These are phyloP conservation scores for Andrena praecox DNA, from an alignment of 2,888 invertebrate species.

Conservation along the genomic window DNA sequence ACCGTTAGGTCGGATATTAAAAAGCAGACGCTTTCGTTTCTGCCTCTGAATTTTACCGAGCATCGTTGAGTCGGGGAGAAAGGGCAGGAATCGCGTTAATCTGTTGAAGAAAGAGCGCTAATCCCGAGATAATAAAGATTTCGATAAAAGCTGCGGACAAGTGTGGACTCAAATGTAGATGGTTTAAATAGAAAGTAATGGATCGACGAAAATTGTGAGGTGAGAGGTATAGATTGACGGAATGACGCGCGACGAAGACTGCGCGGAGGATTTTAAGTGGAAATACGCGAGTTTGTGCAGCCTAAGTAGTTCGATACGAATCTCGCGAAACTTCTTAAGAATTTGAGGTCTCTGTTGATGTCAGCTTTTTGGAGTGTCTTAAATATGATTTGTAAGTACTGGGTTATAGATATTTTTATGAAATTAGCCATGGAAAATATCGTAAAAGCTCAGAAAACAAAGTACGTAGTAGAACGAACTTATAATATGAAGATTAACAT, in stretches of 20 bases:
- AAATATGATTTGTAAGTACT: neutral
- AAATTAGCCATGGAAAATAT: neutral
- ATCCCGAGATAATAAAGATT: conserved; percentile 10
- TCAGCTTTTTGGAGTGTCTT: neutral
- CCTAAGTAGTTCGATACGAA: neutral
- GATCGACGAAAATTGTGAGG: neutral
- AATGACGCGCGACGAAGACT: neutral
- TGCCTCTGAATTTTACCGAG: neutral
- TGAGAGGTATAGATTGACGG: neutral
- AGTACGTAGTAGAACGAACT: too few species aligned
- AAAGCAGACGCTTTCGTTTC: neutral
- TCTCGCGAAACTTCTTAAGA: neutral
- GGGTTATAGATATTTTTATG: neutral
- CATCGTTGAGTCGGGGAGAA: neutral
- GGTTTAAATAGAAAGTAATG: neutral
- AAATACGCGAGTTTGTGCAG: conserved; percentile 1
- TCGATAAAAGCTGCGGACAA: neutral
- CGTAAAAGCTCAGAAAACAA: too few species aligned
- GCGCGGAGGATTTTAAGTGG: neutral
- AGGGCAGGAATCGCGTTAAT: conserved; percentile 21
- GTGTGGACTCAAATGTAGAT: too few species aligned
- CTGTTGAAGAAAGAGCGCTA: conserved; percentile 15
- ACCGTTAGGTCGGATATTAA: conserved; percentile 21
- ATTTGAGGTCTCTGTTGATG: neutral
- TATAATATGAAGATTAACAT: too few species aligned